Evolutionary conservation across 2,888 invertebrate genomes (phyloP), one percentile per base, ranked within the genome.

Genomic region (Polyommatus icarus): DNA sequence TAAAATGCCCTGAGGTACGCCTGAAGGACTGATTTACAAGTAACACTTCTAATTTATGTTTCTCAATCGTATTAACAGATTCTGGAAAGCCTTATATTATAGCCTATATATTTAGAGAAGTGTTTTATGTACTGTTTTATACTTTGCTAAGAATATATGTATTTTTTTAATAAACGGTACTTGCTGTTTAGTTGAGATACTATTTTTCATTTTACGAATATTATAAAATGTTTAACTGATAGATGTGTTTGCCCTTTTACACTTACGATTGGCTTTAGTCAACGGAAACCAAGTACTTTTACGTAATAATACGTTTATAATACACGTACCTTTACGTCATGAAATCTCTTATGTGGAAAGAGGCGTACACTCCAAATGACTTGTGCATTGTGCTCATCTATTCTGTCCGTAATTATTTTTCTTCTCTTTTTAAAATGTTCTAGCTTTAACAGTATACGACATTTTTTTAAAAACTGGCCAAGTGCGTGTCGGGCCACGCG

Each of bases 271-370:
- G 1, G 29, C 67, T n/a, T 67, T 15, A 67, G 29, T 29, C 29
- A 15, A 24, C 24, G 61, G 20, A 61, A 24, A 61, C 61, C 5
- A 6, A 67, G 29, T 67, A 29, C 29, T 29, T 67, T 67, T 67
- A 67, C 29, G 29, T 67, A 67, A 67, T 67, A 29, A 67, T 67
- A 6, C 67, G 67, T 18, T 29, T 67, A 67, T 67, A 29, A 67
- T 67, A 67, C 15, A 61, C 20, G 59, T 29, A 32, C 67, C 67
- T 67, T 67, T 67, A 67, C 5, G 29, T 67, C 15, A 67, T 67
- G 32, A 67, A 67, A 67, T 29, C 67, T 67, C 15, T 15, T 20
- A 20, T 8, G 8, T 20, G 67, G 67, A 6, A 67, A 32, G 32
- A 67, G 12, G 29, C 29, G 67, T 67, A 18, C 18, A 67, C 29